Conservation (phyloP, 2,113 vertebrate species). For the Thamnophis sirtalis region DNA sequence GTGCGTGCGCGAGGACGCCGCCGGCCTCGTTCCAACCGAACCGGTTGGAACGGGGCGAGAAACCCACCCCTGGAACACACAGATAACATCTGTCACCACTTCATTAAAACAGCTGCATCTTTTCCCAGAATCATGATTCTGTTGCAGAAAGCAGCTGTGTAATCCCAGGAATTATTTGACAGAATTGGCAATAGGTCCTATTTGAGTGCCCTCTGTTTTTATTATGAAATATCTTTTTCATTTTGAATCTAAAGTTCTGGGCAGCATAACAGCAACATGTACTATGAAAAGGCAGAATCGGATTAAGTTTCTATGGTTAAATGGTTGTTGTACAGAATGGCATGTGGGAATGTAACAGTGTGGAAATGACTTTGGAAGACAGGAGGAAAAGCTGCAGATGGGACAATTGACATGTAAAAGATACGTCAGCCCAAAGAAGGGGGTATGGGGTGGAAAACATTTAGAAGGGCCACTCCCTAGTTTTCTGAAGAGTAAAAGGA, state of each 20-base stretch:
- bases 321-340: background rate
- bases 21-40: no score
- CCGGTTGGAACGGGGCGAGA: no score
- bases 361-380: background rate
- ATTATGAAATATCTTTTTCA: background rate
- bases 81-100: background rate
- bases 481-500: background rate
- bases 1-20: no score
- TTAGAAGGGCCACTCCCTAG: background rate
- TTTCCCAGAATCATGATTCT: background rate
- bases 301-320: conserved; percentile 27
- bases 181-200: background rate
- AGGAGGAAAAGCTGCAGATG: background rate
- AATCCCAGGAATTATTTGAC: background rate
- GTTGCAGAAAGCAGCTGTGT: background rate
- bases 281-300: conserved; percentile 1
- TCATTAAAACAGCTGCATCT: background rate
- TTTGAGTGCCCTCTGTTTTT: background rate
- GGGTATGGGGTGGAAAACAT: background rate
- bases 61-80: no score
- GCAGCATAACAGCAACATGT: background rate
- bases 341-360: background rate
- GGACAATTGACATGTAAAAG: background rate
- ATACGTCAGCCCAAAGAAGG: background rate
- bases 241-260: background rate